Conservation (phyloP, 2,888 invertebrate species). For the Melieria omissa region DNA sequence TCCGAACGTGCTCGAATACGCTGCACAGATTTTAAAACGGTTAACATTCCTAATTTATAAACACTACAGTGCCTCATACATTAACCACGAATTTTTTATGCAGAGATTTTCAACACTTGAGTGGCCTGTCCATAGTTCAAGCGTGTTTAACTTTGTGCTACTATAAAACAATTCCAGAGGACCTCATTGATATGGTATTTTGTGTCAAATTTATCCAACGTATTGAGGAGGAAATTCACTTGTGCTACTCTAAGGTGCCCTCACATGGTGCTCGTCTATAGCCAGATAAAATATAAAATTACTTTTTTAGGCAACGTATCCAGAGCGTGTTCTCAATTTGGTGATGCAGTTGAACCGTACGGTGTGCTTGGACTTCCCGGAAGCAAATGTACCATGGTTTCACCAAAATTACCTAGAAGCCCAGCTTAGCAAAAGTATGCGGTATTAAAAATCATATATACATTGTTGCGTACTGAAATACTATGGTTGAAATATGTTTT, state of each 20-base stretch:
- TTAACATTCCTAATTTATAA: no score
- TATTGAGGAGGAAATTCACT: conserved; percentile 70
- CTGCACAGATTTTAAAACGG: conserved; percentile 67
- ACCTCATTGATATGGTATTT: conserved; percentile 70
- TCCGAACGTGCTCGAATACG: conserved; percentile 62
- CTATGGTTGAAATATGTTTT: no score
- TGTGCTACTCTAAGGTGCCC: conserved; percentile 70
- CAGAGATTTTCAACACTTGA: conserved; percentile 71
- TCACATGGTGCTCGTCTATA: not conserved
- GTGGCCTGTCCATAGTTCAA: conserved; percentile 69
- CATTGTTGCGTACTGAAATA: no score
- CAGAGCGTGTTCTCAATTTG: conserved; percentile 68
- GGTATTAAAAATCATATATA: no score
- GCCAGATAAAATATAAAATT: conserved; percentile 28
- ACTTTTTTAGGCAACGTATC: conserved; percentile 69
- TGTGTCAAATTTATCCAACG: conserved; percentile 72
- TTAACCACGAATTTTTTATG: conserved; percentile 41
- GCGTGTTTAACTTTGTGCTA: conserved; percentile 69
- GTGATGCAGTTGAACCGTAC: conserved; percentile 75
- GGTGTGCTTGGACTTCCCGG: conserved; percentile 74
- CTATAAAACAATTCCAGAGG: conserved; percentile 68
- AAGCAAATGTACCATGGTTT: conserved; percentile 75
- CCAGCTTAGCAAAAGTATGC: conserved; percentile 66
- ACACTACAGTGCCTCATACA: no score
- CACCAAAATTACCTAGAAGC: conserved; percentile 73